phyloP scores from a whole-genome alignment of 2,888 invertebrate genomes.

The Lepetodrilus schrolli region DNA sequence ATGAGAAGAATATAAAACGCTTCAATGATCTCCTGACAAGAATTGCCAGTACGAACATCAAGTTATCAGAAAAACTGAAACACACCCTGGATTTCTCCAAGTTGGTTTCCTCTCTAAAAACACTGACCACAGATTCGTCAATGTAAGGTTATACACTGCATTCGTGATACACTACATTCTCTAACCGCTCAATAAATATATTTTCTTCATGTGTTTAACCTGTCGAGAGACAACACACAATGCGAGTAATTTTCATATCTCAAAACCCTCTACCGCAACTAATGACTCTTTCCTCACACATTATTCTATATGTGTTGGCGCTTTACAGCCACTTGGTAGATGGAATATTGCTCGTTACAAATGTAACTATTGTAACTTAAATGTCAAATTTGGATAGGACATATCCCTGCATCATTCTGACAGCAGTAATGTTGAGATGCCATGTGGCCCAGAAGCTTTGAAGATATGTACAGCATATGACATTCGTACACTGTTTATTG shows the following conservation, averaged over 20 bases:
- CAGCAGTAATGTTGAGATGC: too few species aligned
- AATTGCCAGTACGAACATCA: conserved; percentile 37
- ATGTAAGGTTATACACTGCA: conserved; percentile 39
- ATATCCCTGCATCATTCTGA: too few species aligned
- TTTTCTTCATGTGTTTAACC: neutral
- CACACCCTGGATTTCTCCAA: conserved; percentile 37
- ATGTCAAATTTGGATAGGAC: too few species aligned
- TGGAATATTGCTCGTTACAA: too few species aligned
- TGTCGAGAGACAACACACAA: neutral
- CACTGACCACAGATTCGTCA: conserved; percentile 39
- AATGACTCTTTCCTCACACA: too few species aligned
- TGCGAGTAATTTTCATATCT: neutral
- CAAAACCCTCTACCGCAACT: neutral
- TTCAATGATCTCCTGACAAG: conserved; percentile 43
- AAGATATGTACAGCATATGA: too few species aligned
- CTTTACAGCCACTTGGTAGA: too few species aligned
- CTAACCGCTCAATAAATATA: neutral
- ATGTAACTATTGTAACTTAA: too few species aligned
- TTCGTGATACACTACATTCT: too few species aligned
- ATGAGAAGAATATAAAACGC: conserved; percentile 40
- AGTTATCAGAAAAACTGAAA: conserved; percentile 35
- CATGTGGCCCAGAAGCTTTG: too few species aligned
- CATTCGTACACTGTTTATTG: too few species aligned
- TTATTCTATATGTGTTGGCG: too few species aligned
- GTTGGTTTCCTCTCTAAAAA: conserved; percentile 34